Evolutionary conservation across 2,797 vertebrate genomes (phyloP), one percentile per base, ranked within the genome.

Genomic region (Chrysocyon brachyurus): DNA sequence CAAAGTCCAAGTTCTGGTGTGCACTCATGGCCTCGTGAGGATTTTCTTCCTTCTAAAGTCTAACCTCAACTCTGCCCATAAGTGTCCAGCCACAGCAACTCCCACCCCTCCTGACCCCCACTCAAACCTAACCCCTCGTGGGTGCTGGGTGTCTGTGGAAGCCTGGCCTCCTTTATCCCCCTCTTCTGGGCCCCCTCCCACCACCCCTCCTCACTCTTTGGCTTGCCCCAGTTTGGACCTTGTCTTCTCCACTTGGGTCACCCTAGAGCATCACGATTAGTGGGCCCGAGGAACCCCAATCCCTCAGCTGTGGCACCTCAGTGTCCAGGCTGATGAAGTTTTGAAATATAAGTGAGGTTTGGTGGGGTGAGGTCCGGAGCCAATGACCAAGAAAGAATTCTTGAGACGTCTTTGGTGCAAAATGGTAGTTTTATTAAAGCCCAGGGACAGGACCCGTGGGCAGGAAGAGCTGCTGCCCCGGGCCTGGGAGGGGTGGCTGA

Each of bases 1-100:
- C 98, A 98, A 98, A 98, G 98, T 98, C 96, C 97, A 87, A n/a
- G 94, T 83, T 89, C 49, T 63, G 5, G 14, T 49, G 75, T 91
- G 88, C 93, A 89, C 79, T 96, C 77, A 87, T 83, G 40, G 85
- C 24, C 64, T 66, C 26, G 1, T 9, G 36, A 12, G 36, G 1
- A 2, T 15, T 66, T 26, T 26, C 77, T 59, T 54, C 68, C 68
- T 64, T 36, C 52, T 87, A 6, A 82, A 94, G 56, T 91, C 73
- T 92, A 68, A 63, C 83, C 31, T 96, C 70, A 28, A 14, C 52
- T 96, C 61, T 89, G 73, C 63, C 66, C 59, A 68, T 54, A 75
- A 12, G 15, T 24, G n/a, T 61, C 57, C 79, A 75, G 77, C 63
- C 63, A n/a, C 40, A 28, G 8, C n/a, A 56, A 31, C 73, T n/a